Conservation (phyloP, 2,113 vertebrate species). For the Indicator maculatus region DNA sequence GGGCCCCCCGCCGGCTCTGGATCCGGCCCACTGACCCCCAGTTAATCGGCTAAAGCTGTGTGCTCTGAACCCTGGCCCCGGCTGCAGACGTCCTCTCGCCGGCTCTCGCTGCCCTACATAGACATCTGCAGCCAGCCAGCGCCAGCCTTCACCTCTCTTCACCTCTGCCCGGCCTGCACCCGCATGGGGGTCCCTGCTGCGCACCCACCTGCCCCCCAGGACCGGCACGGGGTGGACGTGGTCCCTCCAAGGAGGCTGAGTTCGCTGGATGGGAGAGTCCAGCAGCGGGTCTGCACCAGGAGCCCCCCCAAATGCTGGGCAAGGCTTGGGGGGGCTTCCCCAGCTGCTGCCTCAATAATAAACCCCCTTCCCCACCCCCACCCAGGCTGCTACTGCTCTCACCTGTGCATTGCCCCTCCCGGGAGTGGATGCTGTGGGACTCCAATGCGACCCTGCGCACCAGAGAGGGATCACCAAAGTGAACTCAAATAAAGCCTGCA, state of each 20-base stretch:
- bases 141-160: neutral
- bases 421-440: neutral
- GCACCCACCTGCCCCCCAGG: neutral
- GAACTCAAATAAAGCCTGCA: rapidly evolving
- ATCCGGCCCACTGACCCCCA: conserved; percentile 59
- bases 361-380: neutral
- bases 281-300: rapidly evolving
- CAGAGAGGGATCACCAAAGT: rapidly evolving
- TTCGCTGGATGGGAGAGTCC: rapidly evolving
- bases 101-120: conserved; percentile 44
- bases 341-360: neutral
- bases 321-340: rapidly evolving
- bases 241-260: too few species aligned
- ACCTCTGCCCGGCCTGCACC: rapidly evolving
- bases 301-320: neutral
- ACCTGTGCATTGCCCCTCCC: neutral
- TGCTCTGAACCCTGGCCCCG: conserved; percentile 9
- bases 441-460: rapidly evolving
- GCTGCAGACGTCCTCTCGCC: neutral
- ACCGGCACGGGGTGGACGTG: rapidly evolving
- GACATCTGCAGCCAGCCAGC: neutral
- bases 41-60: conserved; percentile 47
- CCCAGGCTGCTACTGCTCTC: rapidly evolving
- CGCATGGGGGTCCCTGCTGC: rapidly evolving
- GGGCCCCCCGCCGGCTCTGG: neutral